Percentiles rank a stretch among this genome's conserved stretches.
These are phyloP conservation scores for Isurus oxyrinchus DNA, from an alignment of 2,113 vertebrate species.

Conservation along the genomic window DNA sequence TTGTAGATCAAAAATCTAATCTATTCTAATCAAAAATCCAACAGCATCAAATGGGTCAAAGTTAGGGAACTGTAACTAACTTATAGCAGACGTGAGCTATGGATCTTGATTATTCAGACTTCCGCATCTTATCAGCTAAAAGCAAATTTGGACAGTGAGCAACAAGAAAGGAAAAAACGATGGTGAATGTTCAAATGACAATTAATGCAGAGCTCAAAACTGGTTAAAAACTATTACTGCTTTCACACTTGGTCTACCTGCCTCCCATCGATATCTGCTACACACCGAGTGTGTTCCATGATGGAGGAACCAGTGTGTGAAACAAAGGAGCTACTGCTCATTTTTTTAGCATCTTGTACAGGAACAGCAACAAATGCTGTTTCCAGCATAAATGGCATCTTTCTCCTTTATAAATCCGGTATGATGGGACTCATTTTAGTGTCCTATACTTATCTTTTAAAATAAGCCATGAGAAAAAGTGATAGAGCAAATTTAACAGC, in stretches of 20 bases:
- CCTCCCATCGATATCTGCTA: too few species aligned
- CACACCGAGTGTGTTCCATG: too few species aligned
- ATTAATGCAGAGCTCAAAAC: not conserved
- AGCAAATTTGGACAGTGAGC: not conserved
- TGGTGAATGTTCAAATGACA: not conserved
- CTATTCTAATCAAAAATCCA: not conserved
- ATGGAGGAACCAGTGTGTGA: too few species aligned
- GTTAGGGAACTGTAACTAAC: not conserved
- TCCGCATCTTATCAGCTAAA: not conserved
- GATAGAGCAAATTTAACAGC: not conserved
- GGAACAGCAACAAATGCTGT: not conserved
- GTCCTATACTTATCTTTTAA: not conserved
- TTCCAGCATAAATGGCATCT: not conserved
- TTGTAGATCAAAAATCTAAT: too few species aligned
- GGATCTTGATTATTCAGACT: not conserved
- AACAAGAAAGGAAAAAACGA: not conserved
- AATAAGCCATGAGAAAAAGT: not conserved
- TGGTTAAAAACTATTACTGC: too few species aligned
- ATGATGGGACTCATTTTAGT: not conserved
- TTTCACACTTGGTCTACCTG: too few species aligned
- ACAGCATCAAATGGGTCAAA: not conserved
- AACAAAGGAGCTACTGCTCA: too few species aligned
- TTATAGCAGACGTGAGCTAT: not conserved
- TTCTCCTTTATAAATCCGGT: not conserved
- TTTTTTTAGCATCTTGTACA: not conserved